Conservation (phyloP, 1,140 invertebrate genomes). For the Chlorops oryzae region DNA sequence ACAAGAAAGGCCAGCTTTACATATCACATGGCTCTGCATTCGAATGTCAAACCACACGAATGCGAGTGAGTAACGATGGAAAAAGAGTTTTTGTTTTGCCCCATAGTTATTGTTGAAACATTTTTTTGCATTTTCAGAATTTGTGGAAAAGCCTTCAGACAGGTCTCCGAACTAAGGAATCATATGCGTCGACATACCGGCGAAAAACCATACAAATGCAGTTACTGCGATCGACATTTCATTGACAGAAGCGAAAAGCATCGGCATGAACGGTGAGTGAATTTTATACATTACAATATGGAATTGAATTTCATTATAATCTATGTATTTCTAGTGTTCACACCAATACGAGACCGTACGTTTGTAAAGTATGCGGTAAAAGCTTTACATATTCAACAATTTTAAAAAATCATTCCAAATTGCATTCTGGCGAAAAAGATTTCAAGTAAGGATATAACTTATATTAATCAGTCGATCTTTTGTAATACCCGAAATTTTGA, state of each 20-base stretch:
- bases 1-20: constrained; percentile 27
- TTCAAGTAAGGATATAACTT: constrained; percentile 17
- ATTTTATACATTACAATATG: background rate
- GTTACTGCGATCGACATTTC: constrained; percentile 36
- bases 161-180: constrained; percentile 35
- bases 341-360: constrained; percentile 55
- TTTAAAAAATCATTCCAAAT: constrained; percentile 34
- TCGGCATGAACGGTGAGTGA: constrained; percentile 31
- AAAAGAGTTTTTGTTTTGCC: background rate
- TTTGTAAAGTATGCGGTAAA: constrained; percentile 54
- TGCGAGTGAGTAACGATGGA: constrained; percentile 32
- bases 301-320: too few relatives aligned
- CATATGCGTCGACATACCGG: constrained; percentile 41
- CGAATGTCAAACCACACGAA: constrained; percentile 36
- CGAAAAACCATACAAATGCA: constrained; percentile 37
- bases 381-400: constrained; percentile 53
- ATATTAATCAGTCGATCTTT: background rate
- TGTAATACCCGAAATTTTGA: background rate
- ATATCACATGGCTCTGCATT: constrained; percentile 31
- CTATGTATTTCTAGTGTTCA: constrained; percentile 43
- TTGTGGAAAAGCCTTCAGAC: constrained; percentile 34
- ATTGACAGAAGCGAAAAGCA: constrained; percentile 39
- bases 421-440: constrained; percentile 37
- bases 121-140: constrained; percentile 21
- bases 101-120: background rate